Percentiles rank a stretch among this genome's conserved stretches.
Conservation (phyloP, 2,888 invertebrate genomes). For the Drosophila peninsularis region DNA sequence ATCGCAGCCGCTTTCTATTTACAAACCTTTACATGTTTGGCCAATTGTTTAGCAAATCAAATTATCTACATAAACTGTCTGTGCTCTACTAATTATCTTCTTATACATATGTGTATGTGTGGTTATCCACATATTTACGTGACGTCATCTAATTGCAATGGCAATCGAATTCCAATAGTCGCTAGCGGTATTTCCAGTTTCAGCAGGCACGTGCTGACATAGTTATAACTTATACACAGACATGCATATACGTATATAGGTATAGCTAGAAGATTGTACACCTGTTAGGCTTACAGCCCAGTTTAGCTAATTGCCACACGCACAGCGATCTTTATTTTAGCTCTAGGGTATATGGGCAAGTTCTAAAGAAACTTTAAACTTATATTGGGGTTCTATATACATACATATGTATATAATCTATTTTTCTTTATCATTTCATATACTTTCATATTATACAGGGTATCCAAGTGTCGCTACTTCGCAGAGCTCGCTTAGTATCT, state of each 20-base stretch:
- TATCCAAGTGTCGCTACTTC: background rate
- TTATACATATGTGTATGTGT: background rate
- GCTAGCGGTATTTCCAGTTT: conserved; percentile 29
- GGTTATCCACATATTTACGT: conserved; percentile 8
- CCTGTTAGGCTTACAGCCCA: conserved; percentile 39
- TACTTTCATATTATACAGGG: background rate
- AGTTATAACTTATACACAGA: conserved; percentile 11
- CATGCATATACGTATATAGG: background rate
- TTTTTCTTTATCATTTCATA: background rate
- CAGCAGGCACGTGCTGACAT: conserved; percentile 34
- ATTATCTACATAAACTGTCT: conserved; percentile 22
- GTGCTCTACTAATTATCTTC: conserved; percentile 4
- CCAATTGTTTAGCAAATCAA: conserved; percentile 22
- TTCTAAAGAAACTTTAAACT: background rate
- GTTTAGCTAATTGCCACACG: conserved; percentile 8
- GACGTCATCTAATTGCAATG: conserved; percentile 53
- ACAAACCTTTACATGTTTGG: conserved; percentile 45
- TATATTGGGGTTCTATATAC: background rate
- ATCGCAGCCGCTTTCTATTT: conserved; percentile 68
- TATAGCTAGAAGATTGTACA: conserved; percentile 27
- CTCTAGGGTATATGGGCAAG: background rate
- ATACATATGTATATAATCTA: no score
- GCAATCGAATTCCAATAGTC: conserved; percentile 39
- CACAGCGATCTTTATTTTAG: background rate
- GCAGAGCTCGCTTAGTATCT: background rate